Evolutionary conservation across 2,113 vertebrate genomes (phyloP), one percentile per base, ranked within the genome.

Genomic region (Amphiprion percula): DNA sequence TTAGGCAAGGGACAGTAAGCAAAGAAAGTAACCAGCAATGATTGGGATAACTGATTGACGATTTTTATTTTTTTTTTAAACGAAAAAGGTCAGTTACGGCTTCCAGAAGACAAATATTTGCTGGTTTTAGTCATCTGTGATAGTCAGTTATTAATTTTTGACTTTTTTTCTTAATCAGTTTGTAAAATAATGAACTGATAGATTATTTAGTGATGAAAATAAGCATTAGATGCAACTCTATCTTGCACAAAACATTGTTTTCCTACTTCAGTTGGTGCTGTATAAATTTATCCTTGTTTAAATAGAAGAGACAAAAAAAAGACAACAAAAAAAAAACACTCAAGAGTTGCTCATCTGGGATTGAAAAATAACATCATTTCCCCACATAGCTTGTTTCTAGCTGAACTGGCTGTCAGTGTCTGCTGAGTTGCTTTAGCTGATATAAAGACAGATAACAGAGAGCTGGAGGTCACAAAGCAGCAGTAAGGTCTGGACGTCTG

Each of bases 391-490:
- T 61, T 15, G 30, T 79, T 71, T 66, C 23, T 41, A 5, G 47
- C 55, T 61, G 76, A 82, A 66, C 15, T 56, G 67, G 50, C 76
- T 66, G 71, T 56, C 71, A 66, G 63, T 61, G 44, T 70, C 37
- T 65, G 75, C 70, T 75, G 66, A 72, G 52, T 64, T 55, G 71
- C 23, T 49, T 65, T 21, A 10, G 72, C 46, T 58, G 68, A 83
- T 56, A 77, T 60, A 49, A 69, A 77, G 73, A 74, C 41, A 46
- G 71, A 83, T 74, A 69, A 55, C 53, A 24, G 68, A 17, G 46
- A 24, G 50, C 60, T 60, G 21, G 46, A 68, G 54, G 64, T 80
- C 64, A 68, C 65, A 71, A 67, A 70, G 49, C 69, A 70, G 47
- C 69, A 79, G 15, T 15, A 37, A 26, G 30, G 53, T 79, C 50